Evolutionary conservation across 2,113 vertebrate species (phyloP).

Genomic region (Tichodroma muraria): DNA sequence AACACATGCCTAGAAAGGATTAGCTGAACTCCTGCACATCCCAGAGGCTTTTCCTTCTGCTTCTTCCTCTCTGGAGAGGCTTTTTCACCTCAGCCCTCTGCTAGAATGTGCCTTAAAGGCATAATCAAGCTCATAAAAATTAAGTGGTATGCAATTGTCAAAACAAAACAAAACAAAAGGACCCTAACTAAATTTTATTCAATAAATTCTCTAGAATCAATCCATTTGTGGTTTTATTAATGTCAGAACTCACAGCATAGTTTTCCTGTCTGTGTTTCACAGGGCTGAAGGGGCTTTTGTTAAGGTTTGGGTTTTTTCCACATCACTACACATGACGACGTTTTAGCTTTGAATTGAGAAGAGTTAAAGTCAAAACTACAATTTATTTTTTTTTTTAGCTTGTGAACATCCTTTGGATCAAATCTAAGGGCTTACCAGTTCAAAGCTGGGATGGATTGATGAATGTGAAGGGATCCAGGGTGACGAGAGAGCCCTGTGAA

Average conservation of each 20-base stretch:
- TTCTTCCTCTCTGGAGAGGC: conserved; percentile 17
- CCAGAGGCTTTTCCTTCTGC: conserved; percentile 38
- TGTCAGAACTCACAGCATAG: background rate
- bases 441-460: background rate
- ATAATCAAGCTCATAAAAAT: conserved; percentile 50
- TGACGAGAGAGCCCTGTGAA: background rate
- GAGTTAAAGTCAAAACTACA: background rate
- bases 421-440: background rate
- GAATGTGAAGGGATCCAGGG: background rate
- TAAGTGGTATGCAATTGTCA: conserved; percentile 18
- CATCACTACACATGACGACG: background rate
- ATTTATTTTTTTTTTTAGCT: background rate
- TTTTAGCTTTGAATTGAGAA: background rate
- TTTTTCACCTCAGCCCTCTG: conserved; percentile 39
- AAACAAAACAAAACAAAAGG: conserved; percentile 14
- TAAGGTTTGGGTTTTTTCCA: background rate
- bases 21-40: conserved; percentile 19
- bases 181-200: conserved; percentile 25
- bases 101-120: conserved; percentile 39
- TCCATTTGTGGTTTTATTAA: conserved; percentile 22
- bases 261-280: background rate
- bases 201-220: conserved; percentile 42
- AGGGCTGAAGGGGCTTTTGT: background rate
- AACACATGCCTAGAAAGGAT: conserved; percentile 23
- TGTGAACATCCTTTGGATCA: background rate